Evolutionary conservation across 1,140 invertebrate genomes (phyloP).

Genomic region (Chrysomallon squamiferum): DNA sequence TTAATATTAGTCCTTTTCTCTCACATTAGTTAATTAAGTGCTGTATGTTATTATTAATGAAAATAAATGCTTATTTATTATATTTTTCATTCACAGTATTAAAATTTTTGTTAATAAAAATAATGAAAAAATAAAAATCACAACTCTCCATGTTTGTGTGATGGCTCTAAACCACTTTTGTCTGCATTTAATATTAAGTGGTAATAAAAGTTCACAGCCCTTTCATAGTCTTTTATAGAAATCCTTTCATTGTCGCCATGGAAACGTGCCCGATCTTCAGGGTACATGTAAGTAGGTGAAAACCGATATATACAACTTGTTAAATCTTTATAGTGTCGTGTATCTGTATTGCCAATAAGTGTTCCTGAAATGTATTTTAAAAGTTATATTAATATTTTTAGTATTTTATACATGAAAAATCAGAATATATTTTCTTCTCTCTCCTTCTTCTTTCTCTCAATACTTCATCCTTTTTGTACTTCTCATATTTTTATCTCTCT

Average conservation of each 20-base stretch:
- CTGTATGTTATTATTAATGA: no score
- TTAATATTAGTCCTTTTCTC: no score
- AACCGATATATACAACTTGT: conserved; percentile 68
- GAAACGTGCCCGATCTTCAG: conserved; percentile 61
- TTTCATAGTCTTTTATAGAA: conserved; percentile 64
- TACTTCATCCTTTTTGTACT: no score
- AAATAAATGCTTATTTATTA: no score
- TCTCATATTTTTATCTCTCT: no score
- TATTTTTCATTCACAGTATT: no score
- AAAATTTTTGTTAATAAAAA: no score
- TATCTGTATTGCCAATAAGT: conserved; percentile 69
- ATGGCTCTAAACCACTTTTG: conserved; percentile 21
- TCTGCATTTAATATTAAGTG: conserved; percentile 68
- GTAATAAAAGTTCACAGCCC: conserved; percentile 68
- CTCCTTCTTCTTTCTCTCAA: no score
- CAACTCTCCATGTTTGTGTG: conserved; percentile 38
- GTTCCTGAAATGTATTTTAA: conserved; percentile 62
- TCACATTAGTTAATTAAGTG: no score
- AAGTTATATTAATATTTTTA: no score
- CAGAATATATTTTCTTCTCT: no score
- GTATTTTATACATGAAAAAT: no score
- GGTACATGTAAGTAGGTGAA: conserved; percentile 63
- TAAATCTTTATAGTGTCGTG: conserved; percentile 65
- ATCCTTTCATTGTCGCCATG: conserved; percentile 70
- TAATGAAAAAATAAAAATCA: conserved; percentile 7